Percentiles rank a stretch among this genome's conserved stretches.
These are phyloP conservation scores for Platyrinchus mystaceus DNA, from an alignment of 2,797 vertebrate species.

Conservation along the genomic window DNA sequence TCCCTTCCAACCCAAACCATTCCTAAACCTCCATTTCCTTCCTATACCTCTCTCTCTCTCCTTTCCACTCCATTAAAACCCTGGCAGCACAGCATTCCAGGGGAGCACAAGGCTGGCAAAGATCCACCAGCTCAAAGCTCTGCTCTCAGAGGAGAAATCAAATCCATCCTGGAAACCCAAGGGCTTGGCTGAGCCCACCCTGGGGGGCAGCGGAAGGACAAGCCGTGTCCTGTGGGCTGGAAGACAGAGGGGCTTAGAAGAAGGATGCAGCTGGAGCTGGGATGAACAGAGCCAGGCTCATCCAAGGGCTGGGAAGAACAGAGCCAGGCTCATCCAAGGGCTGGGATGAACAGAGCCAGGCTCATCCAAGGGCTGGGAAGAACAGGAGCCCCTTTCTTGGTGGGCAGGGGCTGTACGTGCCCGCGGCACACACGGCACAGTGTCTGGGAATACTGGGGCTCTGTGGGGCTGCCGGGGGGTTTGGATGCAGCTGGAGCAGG, in stretches of 20 bases:
- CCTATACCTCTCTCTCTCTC: not conserved
- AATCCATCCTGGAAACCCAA: not conserved
- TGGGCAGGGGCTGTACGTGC: rapidly evolving
- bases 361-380: not conserved
- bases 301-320: not conserved
- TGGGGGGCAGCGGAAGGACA: not conserved
- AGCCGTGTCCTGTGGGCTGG: not conserved
- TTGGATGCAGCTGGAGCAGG: slow-evolving; percentile 15
- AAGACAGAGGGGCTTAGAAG: slow-evolving; percentile 47
- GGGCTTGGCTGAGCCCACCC: not conserved
- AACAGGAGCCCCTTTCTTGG: not conserved
- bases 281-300: not conserved
- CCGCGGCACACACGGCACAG: not conserved
- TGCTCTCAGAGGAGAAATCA: not conserved
- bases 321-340: not conserved
- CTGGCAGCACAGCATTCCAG: not conserved
- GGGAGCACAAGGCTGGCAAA: not conserved
- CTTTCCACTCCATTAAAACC: not conserved
- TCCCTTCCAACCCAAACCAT: not conserved
- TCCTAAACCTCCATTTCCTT: not conserved
- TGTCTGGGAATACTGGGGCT: not conserved
- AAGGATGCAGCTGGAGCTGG: slow-evolving; percentile 26
- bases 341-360: not conserved
- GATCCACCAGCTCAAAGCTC: not conserved
- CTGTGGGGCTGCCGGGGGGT: not conserved